Evolutionary conservation across 2,113 vertebrate species (phyloP).

Genomic region (Scartelaos histophorus): DNA sequence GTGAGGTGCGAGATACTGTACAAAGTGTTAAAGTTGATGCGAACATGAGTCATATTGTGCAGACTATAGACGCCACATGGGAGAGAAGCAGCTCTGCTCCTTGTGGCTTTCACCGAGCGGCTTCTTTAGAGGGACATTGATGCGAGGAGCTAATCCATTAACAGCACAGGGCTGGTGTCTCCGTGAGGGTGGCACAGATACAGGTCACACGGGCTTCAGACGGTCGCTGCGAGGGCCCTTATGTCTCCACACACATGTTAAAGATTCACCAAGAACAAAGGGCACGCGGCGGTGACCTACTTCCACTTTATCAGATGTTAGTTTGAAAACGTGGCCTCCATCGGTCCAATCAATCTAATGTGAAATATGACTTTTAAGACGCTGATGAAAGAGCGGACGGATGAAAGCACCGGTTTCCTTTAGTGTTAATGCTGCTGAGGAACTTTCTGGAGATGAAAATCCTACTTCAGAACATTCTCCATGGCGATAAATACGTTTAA

Average conservation of each 20-base stretch:
- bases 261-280: background rate
- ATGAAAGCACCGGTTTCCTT: no score
- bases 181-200: slow-evolving; percentile 28
- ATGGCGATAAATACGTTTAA: no score
- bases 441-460: background rate
- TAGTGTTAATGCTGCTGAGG: background rate
- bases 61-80: background rate
- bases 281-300: slow-evolving; percentile 22
- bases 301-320: slow-evolving; percentile 13
- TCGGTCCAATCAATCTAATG: no score
- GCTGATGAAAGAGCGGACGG: no score
- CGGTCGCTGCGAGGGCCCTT: slow-evolving; percentile 13
- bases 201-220: slow-evolving; percentile 41
- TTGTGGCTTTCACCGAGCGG: background rate
- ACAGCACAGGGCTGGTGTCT: background rate
- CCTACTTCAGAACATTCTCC: no score
- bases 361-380: no score
- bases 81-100: background rate
- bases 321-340: no score
- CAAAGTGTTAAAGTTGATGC: background rate
- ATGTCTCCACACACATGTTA: slow-evolving; percentile 5
- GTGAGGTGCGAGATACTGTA: no score
- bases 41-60: background rate
- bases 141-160: background rate
- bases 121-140: slow-evolving; percentile 1